A percentile compares a stretch with the other conserved stretches of the same genome.
These are phyloP conservation scores for Lycaena phlaeas DNA, from an alignment of 2,888 invertebrate genomes.

Conservation along the genomic window DNA sequence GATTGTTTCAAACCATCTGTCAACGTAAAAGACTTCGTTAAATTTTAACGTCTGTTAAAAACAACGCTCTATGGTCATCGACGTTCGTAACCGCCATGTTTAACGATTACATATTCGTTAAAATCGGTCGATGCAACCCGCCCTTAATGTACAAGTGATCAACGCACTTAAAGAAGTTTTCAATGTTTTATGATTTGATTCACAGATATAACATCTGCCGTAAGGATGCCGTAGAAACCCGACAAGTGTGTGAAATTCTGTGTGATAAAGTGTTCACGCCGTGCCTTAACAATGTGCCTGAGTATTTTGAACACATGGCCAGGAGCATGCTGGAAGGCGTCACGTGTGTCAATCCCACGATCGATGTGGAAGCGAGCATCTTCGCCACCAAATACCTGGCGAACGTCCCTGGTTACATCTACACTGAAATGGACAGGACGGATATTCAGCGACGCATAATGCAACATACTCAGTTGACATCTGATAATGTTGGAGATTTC, in stretches of 20 bases:
- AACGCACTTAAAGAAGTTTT: too few species aligned
- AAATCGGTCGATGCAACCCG: too few species aligned
- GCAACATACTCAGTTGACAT: slow-evolving; percentile 36
- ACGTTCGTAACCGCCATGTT: too few species aligned
- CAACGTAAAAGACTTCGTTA: too few species aligned
- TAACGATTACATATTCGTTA: too few species aligned
- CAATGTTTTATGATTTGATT: too few species aligned
- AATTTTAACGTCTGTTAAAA: too few species aligned
- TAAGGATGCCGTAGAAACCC: slow-evolving; percentile 75
- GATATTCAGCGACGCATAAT: slow-evolving; percentile 32
- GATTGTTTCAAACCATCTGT: too few species aligned
- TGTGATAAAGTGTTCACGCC: slow-evolving; percentile 76
- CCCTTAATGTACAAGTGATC: too few species aligned
- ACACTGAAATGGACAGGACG: slow-evolving; percentile 43
- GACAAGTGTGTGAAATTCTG: slow-evolving; percentile 71
- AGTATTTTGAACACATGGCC: slow-evolving; percentile 78
- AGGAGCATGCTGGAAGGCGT: slow-evolving; percentile 77
- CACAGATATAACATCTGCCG: slow-evolving; percentile 81
- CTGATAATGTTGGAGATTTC: slow-evolving; percentile 36
- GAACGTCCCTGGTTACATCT: slow-evolving; percentile 71
- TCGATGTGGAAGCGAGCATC: slow-evolving; percentile 62
- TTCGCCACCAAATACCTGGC: slow-evolving; percentile 70
- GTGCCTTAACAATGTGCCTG: slow-evolving; percentile 69
- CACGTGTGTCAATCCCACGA: slow-evolving; percentile 78
- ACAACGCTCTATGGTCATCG: too few species aligned